Percentiles rank a stretch among this genome's conserved stretches.
phyloP scores from a whole-genome alignment of 2,113 vertebrate species.

The Melospiza melodia region DNA sequence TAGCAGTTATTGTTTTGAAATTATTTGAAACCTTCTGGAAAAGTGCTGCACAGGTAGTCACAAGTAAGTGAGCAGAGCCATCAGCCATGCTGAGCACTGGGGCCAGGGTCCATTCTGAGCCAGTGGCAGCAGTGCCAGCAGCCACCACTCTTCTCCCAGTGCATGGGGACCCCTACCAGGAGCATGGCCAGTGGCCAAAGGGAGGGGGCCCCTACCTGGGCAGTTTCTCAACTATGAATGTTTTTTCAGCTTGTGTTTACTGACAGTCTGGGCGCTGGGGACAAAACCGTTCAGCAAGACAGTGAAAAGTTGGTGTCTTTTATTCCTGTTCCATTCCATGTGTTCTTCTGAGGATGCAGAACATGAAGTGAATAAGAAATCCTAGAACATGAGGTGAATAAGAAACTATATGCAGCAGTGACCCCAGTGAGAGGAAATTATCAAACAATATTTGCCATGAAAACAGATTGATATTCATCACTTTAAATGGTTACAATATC shows the following conservation, averaged over 20 bases:
- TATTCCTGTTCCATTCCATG: not conserved
- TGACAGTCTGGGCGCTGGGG: not conserved
- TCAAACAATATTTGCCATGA: not conserved
- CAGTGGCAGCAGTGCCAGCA: not conserved
- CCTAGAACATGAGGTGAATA: not conserved
- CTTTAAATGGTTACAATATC: not conserved
- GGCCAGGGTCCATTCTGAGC: accelerated
- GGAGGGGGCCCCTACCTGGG: not conserved
- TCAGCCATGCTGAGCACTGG: not conserved
- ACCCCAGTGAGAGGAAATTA: not conserved
- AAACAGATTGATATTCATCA: not conserved
- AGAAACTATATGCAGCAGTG: not conserved
- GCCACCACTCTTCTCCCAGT: not conserved
- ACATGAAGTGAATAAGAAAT: not conserved
- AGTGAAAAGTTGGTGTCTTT: not conserved
- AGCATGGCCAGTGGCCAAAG: not conserved
- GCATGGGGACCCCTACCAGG: not conserved
- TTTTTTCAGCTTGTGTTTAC: not conserved
- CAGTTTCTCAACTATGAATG: not conserved
- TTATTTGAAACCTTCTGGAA: not conserved
- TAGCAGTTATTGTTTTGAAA: not conserved
- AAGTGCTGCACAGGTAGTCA: not conserved
- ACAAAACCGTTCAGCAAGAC: not conserved
- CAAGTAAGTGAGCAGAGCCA: not conserved
- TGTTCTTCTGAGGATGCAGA: not conserved